These are phyloP conservation scores for Notoglanidium macrostoma DNA, from an alignment of 2,797 vertebrate genomes.

Conservation along the genomic window DNA sequence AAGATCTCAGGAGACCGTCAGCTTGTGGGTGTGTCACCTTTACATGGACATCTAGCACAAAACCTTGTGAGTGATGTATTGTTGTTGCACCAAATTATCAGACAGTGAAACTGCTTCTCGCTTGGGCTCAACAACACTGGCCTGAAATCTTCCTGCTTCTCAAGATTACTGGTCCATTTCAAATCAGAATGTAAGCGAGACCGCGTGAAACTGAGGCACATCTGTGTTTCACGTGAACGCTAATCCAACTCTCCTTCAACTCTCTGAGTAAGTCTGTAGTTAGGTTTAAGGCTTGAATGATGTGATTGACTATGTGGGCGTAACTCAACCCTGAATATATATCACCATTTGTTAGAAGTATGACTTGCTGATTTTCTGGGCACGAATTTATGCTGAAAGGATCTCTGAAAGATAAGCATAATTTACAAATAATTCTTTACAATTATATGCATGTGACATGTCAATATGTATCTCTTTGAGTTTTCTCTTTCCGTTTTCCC, in stretches of 20 bases:
- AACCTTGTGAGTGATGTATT: neutral
- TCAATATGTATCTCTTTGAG: neutral
- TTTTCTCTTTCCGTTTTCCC: conserved; percentile 9
- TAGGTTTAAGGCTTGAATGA: neutral
- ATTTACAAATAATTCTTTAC: neutral
- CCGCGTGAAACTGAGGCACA: neutral
- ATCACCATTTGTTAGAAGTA: neutral
- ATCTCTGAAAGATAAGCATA: neutral
- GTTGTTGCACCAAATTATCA: neutral
- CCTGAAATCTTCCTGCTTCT: neutral
- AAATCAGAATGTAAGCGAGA: neutral
- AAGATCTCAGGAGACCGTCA: too few species aligned
- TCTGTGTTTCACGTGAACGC: neutral
- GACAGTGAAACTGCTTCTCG: neutral
- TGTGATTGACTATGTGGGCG: too few species aligned
- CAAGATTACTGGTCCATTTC: neutral
- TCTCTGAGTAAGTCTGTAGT: neutral
- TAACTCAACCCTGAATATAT: neutral
- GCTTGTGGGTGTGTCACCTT: too few species aligned
- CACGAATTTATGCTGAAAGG: neutral
- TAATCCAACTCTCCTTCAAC: neutral
- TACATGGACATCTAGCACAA: neutral
- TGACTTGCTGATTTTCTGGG: neutral
- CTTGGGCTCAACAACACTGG: neutral
- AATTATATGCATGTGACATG: neutral